Evolutionary conservation across 1,140 invertebrate species (phyloP).

Genomic region (Hycleus cichorii): DNA sequence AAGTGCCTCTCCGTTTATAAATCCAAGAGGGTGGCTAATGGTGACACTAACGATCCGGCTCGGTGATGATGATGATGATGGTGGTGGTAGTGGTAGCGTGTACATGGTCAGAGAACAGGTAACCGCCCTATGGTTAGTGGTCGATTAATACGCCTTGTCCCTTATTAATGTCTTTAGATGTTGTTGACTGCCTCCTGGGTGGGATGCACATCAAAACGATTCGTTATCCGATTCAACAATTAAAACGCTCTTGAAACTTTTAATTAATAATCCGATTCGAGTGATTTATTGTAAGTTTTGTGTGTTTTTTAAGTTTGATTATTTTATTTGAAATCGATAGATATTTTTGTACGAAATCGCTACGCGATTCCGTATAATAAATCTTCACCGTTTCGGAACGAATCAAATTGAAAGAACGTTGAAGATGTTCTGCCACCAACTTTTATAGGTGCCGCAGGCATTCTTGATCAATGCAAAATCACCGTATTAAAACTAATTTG

Average conservation of each 20-base stretch:
- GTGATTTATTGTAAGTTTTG: too few species aligned
- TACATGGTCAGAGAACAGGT: conserved; percentile 14
- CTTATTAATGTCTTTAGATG: conserved; percentile 7
- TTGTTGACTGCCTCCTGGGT: conserved; percentile 6
- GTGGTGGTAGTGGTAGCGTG: background rate
- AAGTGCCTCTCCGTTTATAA: conserved; percentile 12
- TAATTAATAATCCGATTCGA: too few species aligned
- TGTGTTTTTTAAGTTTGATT: conserved; percentile 4
- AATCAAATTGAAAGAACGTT: background rate
- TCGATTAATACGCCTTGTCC: conserved; percentile 11
- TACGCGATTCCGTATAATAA: background rate
- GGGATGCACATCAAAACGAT: conserved; percentile 3
- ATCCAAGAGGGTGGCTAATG: conserved; percentile 12
- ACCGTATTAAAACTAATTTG: too few species aligned
- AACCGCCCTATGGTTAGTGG: conserved; percentile 11
- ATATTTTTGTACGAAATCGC: conserved; percentile 1
- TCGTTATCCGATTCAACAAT: too few species aligned
- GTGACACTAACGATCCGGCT: conserved; percentile 14
- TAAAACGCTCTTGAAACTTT: too few species aligned
- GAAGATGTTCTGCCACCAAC: too few species aligned
- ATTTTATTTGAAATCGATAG: conserved; percentile 6
- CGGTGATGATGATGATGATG: background rate
- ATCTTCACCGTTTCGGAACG: background rate
- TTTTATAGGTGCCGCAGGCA: too few species aligned
- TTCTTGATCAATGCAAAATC: too few species aligned